Evolutionary conservation across 2,113 vertebrate species (phyloP), one percentile per base, ranked within the genome.

Genomic region (Mugil cephalus): DNA sequence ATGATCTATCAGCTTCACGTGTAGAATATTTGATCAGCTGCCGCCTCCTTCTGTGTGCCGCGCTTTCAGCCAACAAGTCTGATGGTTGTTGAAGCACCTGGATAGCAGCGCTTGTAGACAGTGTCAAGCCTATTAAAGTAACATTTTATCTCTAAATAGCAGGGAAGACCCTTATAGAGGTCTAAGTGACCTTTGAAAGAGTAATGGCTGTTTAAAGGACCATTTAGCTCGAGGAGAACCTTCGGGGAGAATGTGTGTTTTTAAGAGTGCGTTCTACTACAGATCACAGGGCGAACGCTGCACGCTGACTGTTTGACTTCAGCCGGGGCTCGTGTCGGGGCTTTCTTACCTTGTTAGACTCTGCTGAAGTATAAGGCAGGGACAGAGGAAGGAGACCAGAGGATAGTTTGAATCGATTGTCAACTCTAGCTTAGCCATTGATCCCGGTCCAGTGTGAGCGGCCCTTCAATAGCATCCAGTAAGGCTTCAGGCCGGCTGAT

Each of bases 401-500:
- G 64, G 69, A 80, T 42, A 63, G 10, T 35, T 83, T 45, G 17
- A 69, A 84, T 89, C 87, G 70, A 87, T 90, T 69, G 67, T 83
- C 79, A 81, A 78, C 83, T 77, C 70, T 59, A 82, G 80, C 84
- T 85, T 69, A 85, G 67, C 43, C 80, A 88, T 84, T 78, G 87
- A 89, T 88, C 68, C 63, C 43, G 38, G 80, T 82, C 78, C 62
- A 5, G 82, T 80, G 82, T 77, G 80, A 87, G 80, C 63, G 43
- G 67, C 62, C 65, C 79, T 91, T 84, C 73, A 77, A 63, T 79
- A 79, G 76, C 60, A 76, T 40, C 68, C 63, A 53, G 74, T 65
- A 48, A 47, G 60, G 68, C 77, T 75, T 81, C 24, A 18, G 79
- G 79, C 60, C 56, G 8, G 4, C 43, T 45, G 77, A 89, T 87